Percentiles rank a stretch among this genome's conserved stretches.
Evolutionary conservation across 2,888 invertebrate genomes (phyloP).

Genomic region (Deroplatys truncata): DNA sequence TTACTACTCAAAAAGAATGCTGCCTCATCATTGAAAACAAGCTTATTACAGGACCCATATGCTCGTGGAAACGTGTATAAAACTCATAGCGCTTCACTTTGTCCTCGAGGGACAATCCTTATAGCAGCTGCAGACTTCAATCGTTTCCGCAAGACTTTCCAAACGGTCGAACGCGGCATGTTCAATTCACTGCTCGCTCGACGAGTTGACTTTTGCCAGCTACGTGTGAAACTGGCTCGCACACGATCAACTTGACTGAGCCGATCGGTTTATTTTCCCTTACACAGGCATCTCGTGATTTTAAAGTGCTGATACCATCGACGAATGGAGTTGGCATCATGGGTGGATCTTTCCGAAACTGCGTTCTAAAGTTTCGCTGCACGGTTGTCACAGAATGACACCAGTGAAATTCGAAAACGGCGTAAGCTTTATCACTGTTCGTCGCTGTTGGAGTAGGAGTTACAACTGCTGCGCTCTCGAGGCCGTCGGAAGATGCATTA

Average conservation of each 20-base stretch:
- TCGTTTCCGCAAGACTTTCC: not conserved
- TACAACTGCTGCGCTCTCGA: not conserved
- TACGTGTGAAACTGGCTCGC: not conserved
- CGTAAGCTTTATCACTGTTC: not conserved
- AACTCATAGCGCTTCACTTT: too few relatives aligned
- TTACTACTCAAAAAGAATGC: too few relatives aligned
- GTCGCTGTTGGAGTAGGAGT: not conserved
- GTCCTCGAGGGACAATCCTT: too few relatives aligned
- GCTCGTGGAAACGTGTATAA: too few relatives aligned
- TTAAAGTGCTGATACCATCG: not conserved
- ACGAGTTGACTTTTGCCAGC: not conserved
- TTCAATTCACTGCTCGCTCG: too few relatives aligned
- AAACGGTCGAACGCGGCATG: not conserved
- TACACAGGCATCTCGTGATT: not conserved
- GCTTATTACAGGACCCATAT: too few relatives aligned
- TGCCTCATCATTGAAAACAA: too few relatives aligned
- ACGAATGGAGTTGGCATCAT: not conserved
- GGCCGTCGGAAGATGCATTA: too few relatives aligned
- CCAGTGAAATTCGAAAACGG: not conserved
- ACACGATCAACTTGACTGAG: not conserved
- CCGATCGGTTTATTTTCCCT: not conserved
- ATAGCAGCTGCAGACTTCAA: not conserved
- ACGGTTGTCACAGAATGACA: not conserved
- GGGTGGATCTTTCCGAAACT: not conserved
- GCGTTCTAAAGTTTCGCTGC: not conserved